phyloP scores from a whole-genome alignment of 2,113 vertebrate genomes.

The Mus musculus region GRCm39 chr1:119407501-119408000 shows the following conservation, averaged over 20 bases:
- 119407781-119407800: not conserved
- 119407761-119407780: not conserved
- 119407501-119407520: not conserved
- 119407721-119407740: not conserved
- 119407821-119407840: slow-evolving; percentile 22
- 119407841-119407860: not conserved
- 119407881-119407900: not conserved
- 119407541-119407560: not conserved
- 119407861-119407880: not conserved
- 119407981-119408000: too few relatives aligned
- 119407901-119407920: slow-evolving; percentile 22
- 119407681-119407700: not conserved
- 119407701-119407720: not conserved
- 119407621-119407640: not conserved
- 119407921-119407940: not conserved
- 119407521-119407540: not conserved
- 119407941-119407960: not conserved
- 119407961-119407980: not conserved
- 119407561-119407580: not conserved
- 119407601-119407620: not conserved
- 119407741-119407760: not conserved
- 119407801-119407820: slow-evolving; percentile 32
- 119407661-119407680: not conserved
- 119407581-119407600: not conserved
- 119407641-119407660: not conserved